phyloP scores from a whole-genome alignment of 2,888 invertebrate genomes.

The Pheosia gnoma region DNA sequence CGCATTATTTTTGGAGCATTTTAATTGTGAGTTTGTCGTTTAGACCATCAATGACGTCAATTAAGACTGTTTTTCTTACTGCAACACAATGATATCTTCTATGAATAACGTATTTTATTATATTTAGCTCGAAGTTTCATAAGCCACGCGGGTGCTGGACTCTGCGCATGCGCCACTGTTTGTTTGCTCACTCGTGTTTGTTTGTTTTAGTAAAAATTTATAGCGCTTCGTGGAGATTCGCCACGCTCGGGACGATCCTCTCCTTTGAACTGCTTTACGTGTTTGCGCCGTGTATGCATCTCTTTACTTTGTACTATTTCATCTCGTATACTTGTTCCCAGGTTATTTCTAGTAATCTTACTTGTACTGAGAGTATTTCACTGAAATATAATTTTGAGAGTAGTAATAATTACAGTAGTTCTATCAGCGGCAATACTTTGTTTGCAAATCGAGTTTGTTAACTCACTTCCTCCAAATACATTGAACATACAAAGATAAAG shows the following conservation, averaged over 20 bases:
- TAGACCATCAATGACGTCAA: neutral
- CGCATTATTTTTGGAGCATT: neutral
- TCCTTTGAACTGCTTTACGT: slow-evolving; percentile 64
- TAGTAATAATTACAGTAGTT: neutral
- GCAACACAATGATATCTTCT: neutral
- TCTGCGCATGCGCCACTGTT: slow-evolving; percentile 58
- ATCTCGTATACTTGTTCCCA: slow-evolving; percentile 16
- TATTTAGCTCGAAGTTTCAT: slow-evolving; percentile 39
- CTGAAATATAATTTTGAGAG: neutral
- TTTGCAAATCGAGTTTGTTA: neutral
- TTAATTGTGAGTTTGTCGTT: neutral
- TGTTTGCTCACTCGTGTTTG: slow-evolving; percentile 62
- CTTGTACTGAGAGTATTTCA: neutral
- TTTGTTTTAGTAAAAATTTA: slow-evolving; percentile 77
- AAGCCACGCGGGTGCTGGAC: slow-evolving; percentile 34
- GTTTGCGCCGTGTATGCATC: slow-evolving; percentile 48
- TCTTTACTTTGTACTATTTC: slow-evolving; percentile 44
- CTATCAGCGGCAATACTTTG: neutral
- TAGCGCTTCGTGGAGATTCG: slow-evolving; percentile 63
- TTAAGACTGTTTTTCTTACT: neutral
- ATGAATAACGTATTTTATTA: slow-evolving; percentile 24
- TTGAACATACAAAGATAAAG: slow-evolving; percentile 1
- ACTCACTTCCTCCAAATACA: neutral
- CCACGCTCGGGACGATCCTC: slow-evolving; percentile 48
- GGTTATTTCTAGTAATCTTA: slow-evolving; percentile 13